phyloP scores from a whole-genome alignment of 2,888 invertebrate species.

The Cancer borealis region DNA sequence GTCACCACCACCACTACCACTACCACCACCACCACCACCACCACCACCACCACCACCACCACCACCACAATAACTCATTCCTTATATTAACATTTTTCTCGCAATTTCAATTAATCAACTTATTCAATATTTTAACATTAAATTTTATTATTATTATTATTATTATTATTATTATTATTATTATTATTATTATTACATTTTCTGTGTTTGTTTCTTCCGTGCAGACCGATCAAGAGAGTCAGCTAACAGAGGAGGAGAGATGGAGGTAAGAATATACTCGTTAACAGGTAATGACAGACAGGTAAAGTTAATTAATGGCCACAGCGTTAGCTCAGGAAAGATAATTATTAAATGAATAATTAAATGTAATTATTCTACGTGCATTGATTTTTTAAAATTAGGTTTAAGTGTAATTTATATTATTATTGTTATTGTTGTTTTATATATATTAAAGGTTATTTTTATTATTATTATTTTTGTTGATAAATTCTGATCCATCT shows the following conservation, averaged over 20 bases:
- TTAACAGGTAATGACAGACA: background rate
- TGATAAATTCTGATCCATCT: too few relatives aligned
- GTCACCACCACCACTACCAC: too few relatives aligned
- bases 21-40: too few relatives aligned
- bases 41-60: too few relatives aligned
- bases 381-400: too few relatives aligned
- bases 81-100: too few relatives aligned
- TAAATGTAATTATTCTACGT: background rate
- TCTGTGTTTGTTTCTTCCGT: conserved; percentile 41
- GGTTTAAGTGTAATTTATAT: too few relatives aligned
- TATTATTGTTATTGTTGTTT: too few relatives aligned
- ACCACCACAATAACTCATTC: too few relatives aligned
- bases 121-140: background rate
- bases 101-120: too few relatives aligned
- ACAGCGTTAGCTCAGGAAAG: background rate
- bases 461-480: too few relatives aligned
- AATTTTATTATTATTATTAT: background rate
- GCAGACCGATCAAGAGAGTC: conserved; percentile 81
- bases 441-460: too few relatives aligned
- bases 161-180: background rate
- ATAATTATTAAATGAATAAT: background rate
- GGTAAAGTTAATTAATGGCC: background rate
- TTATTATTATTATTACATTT: background rate
- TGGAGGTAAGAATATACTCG: conserved; percentile 83
- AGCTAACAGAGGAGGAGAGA: conserved; percentile 88